These are phyloP conservation scores for Synanthedon vespiformis DNA, from an alignment of 2,888 invertebrate genomes.

Conservation along the genomic window DNA sequence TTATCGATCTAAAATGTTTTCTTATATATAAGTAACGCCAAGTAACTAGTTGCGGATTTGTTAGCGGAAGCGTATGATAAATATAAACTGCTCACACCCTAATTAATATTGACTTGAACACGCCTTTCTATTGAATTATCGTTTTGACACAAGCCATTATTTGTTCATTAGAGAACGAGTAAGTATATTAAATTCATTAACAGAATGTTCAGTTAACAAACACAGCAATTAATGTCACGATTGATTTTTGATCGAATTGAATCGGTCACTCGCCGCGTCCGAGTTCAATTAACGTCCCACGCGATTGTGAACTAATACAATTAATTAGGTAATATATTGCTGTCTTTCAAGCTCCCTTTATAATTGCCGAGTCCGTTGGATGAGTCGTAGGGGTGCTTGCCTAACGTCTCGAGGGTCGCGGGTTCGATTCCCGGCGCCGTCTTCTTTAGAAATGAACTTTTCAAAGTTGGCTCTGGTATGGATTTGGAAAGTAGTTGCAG, in stretches of 20 bases:
- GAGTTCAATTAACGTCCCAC: conserved; percentile 30
- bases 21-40: conserved; percentile 12
- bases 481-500: too few species aligned
- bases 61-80: conserved; percentile 35
- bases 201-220: conserved; percentile 32
- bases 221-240: conserved; percentile 48
- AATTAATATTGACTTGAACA: conserved; percentile 32
- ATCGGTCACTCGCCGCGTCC: conserved; percentile 27
- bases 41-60: conserved; percentile 19
- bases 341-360: too few species aligned
- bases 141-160: conserved; percentile 31
- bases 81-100: conserved; percentile 19
- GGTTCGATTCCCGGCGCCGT: too few species aligned
- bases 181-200: conserved; percentile 41
- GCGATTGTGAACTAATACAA: conserved; percentile 23
- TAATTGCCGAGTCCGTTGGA: too few species aligned
- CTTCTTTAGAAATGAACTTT: too few species aligned
- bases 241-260: conserved; percentile 33
- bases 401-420: too few species aligned
- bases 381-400: too few species aligned
- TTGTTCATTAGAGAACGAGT: conserved; percentile 15
- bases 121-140: conserved; percentile 31
- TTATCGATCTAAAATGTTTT: conserved; percentile 28
- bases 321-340: conserved; percentile 1
- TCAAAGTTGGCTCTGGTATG: too few species aligned